Evolutionary conservation across 2,113 vertebrate genomes (phyloP).

Genomic region (Notechis scutatus): DNA sequence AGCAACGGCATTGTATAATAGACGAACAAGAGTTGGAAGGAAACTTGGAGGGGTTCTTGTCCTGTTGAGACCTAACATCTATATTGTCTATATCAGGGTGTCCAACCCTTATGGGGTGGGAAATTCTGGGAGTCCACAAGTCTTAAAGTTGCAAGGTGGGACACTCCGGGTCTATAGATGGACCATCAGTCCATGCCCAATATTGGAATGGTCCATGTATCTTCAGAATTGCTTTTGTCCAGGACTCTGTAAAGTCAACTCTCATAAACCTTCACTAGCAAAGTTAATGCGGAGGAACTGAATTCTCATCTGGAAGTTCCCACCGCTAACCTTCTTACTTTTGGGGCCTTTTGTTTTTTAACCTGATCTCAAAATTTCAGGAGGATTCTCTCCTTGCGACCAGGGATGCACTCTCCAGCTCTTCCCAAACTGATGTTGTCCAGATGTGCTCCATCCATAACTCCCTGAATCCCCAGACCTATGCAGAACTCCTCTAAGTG

Average conservation of each 20-base stretch:
- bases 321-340: background rate
- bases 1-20: background rate
- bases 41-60: too few relatives aligned
- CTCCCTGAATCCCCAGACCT: background rate
- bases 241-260: background rate
- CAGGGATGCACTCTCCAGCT: background rate
- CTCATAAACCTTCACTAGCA: background rate
- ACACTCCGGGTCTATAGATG: background rate
- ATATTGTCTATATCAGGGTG: too few relatives aligned
- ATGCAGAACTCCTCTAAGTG: background rate
- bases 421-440: background rate
- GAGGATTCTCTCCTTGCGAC: background rate
- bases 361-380: background rate
- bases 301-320: background rate
- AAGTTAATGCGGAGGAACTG: background rate
- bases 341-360: background rate
- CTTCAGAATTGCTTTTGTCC: background rate
- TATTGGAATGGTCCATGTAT: too few relatives aligned
- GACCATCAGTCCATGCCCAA: background rate
- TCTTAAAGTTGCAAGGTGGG: background rate
- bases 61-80: too few relatives aligned
- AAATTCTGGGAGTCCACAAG: background rate
- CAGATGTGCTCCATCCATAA: background rate
- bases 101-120: background rate
- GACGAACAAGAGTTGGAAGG: too few relatives aligned